Evolutionary conservation across 2,797 vertebrate species (phyloP).

Genomic region (Poeciliopsis gracilis): DNA sequence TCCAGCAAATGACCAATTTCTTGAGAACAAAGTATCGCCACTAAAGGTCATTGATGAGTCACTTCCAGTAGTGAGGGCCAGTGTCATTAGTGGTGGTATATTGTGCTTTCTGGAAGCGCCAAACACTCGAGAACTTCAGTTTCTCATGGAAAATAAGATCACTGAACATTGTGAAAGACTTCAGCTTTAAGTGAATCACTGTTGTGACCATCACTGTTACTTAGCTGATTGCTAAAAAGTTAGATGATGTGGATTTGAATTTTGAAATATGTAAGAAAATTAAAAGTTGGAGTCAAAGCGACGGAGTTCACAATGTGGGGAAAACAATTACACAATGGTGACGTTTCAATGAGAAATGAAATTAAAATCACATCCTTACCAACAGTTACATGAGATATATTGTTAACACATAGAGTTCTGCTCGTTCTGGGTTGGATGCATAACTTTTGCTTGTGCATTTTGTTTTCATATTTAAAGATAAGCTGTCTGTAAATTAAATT

Average conservation of each 20-base stretch:
- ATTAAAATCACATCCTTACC: no score
- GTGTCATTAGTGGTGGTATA: slow-evolving; percentile 1
- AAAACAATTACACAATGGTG: no score
- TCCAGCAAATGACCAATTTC: slow-evolving; percentile 12
- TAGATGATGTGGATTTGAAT: neutral
- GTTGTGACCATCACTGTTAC: neutral
- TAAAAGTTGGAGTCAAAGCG: neutral
- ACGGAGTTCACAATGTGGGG: no score
- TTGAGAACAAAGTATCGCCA: slow-evolving; percentile 6
- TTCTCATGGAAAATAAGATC: neutral
- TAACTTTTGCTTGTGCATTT: neutral
- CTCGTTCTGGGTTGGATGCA: neutral
- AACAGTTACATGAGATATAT: no score
- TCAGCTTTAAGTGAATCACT: neutral
- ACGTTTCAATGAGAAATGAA: no score
- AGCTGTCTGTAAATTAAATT: neutral
- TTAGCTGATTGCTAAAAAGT: neutral
- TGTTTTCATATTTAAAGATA: neutral
- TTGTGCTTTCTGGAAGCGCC: neutral
- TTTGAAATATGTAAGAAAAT: neutral
- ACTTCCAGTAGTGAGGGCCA: neutral
- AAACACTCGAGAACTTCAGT: neutral
- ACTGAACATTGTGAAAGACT: neutral
- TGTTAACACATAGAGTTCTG: no score
- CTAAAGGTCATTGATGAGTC: neutral